phyloP scores from a whole-genome alignment of 2,888 invertebrate species.

The Arge pagana region DNA sequence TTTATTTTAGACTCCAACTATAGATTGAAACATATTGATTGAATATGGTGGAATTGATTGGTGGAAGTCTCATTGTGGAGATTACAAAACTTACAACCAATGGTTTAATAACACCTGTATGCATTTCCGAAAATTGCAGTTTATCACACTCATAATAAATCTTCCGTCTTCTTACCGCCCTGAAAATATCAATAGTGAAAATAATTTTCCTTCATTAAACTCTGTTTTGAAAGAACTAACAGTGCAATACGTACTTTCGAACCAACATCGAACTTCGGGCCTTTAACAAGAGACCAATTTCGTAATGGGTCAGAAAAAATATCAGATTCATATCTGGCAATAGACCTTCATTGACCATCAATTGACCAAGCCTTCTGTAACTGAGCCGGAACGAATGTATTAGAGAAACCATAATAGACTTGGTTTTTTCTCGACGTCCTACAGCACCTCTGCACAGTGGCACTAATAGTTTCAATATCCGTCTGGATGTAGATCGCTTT shows the following conservation, averaged over 20 bases:
- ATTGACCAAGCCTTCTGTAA: slow-evolving; percentile 62
- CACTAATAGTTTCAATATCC: slow-evolving; percentile 65
- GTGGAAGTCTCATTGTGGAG: neutral
- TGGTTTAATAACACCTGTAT: slow-evolving; percentile 57
- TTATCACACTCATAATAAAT: slow-evolving; percentile 66
- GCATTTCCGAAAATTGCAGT: slow-evolving; percentile 68
- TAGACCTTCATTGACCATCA: slow-evolving; percentile 66
- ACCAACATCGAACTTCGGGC: slow-evolving; percentile 41
- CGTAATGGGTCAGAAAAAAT: slow-evolving; percentile 70
- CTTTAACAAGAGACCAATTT: slow-evolving; percentile 65
- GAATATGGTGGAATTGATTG: too few relatives aligned
- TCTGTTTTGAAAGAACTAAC: slow-evolving; percentile 23
- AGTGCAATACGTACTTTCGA: slow-evolving; percentile 39
- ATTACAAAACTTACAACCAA: slow-evolving; percentile 27
- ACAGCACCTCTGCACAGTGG: slow-evolving; percentile 68
- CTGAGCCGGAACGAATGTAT: slow-evolving; percentile 67
- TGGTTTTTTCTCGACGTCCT: slow-evolving; percentile 69
- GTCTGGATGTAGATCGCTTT: slow-evolving; percentile 60
- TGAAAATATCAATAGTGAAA: slow-evolving; percentile 49
- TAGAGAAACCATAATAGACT: slow-evolving; percentile 63
- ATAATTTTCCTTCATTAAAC: slow-evolving; percentile 5
- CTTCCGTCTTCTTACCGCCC: slow-evolving; percentile 70
- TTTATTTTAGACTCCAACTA: slow-evolving; percentile 6
- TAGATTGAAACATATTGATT: neutral
- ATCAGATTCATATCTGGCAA: slow-evolving; percentile 70